Conservation (phyloP, 2,888 invertebrate species). For the Trachelus stipa region DNA sequence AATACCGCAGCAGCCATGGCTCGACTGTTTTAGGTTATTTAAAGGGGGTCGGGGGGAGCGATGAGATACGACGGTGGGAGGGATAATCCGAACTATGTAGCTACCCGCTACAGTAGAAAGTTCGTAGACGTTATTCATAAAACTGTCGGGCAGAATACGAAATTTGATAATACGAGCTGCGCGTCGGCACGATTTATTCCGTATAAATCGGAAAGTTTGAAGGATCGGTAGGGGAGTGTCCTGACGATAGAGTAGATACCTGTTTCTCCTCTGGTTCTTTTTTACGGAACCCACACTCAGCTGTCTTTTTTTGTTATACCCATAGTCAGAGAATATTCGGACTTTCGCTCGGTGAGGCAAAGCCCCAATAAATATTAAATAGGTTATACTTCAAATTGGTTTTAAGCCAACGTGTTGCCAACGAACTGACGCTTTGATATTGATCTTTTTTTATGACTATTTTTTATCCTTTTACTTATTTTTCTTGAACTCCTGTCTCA, state of each 20-base stretch:
- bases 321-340: not conserved
- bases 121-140: slow-evolving; percentile 17
- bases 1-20: not conserved
- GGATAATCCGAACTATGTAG: not conserved
- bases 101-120: slow-evolving; percentile 1
- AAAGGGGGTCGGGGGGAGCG: not conserved
- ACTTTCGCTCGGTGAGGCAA: not conserved
- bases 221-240: slow-evolving; percentile 8
- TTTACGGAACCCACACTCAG: not conserved
- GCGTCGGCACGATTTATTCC: slow-evolving; percentile 14
- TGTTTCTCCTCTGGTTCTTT: not conserved
- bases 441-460: not conserved
- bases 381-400: slow-evolving; percentile 12
- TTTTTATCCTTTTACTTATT: not conserved
- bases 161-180: slow-evolving; percentile 17
- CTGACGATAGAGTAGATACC: slow-evolving; percentile 8
- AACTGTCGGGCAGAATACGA: slow-evolving; percentile 12
- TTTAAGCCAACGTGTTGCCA: not conserved
- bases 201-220: slow-evolving; percentile 18
- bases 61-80: not conserved
- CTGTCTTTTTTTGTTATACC: not conserved
- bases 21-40: not conserved
- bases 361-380: slow-evolving; percentile 14
- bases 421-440: not conserved
- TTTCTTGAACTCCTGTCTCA: not conserved